Evolutionary conservation across 2,888 invertebrate genomes (phyloP).

Genomic region (Biston betularia): DNA sequence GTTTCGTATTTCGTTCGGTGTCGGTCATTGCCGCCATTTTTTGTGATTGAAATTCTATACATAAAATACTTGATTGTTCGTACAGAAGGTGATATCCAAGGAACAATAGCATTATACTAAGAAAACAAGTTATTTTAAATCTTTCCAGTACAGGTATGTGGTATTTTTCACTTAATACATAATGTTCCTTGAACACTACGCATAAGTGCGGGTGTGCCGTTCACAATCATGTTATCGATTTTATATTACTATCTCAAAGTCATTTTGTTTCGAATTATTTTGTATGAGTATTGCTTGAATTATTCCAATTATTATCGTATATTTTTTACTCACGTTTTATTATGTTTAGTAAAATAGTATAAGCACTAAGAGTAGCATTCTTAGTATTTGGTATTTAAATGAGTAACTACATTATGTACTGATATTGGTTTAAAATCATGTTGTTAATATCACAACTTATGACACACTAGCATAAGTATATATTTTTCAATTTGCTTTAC

Average conservation of each 20-base stretch:
- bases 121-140: slow-evolving; percentile 1
- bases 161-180: slow-evolving; percentile 16
- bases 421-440: too few species aligned
- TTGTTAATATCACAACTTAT: too few species aligned
- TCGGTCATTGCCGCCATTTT: slow-evolving; percentile 75
- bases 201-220: slow-evolving; percentile 14
- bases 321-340: neutral
- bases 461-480: too few species aligned
- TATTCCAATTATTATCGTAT: neutral
- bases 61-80: slow-evolving; percentile 1
- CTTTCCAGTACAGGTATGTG: slow-evolving; percentile 41
- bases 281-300: slow-evolving; percentile 2
- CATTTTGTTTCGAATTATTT: slow-evolving; percentile 2
- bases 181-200: neutral
- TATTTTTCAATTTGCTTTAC: too few species aligned
- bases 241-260: slow-evolving; percentile 49
- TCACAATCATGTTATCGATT: slow-evolving; percentile 62
- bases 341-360: neutral
- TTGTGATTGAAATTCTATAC: slow-evolving; percentile 30
- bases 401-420: too few species aligned
- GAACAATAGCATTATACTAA: neutral
- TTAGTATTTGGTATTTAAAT: too few species aligned
- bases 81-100: slow-evolving; percentile 27
- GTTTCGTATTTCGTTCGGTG: too few species aligned
- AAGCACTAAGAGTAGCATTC: too few species aligned